Evolutionary conservation across 1,140 invertebrate species (phyloP), one percentile per base, ranked within the genome.

Genomic region (Drosophila truncata): DNA sequence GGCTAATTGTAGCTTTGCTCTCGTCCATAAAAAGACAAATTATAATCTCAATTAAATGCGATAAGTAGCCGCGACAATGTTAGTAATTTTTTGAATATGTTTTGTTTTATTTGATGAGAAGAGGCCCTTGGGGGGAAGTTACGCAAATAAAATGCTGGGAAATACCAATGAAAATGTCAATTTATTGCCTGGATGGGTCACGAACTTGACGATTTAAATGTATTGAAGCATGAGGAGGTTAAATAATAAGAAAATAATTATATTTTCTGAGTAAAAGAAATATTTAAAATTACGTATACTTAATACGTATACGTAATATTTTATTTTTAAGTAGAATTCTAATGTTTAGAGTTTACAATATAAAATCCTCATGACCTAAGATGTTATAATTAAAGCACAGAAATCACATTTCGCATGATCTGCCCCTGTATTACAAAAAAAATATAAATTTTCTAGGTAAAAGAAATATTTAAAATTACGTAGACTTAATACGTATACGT

Each of bases 1-100:
- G 37, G 59, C 69, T 77, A 85, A 77, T 80, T 80, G 62, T 25
- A 37, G 61, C 54, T 46, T 47, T 31, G 67, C 42, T 39, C 65
- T 9, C 61, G 8, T 62, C 62, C 46, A 50, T 27, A 70, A 67
- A 67, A 44, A 64, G 54, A 78, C 72, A 61, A 84, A 72, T 80
- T 81, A 64, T 78, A 84, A 73, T 67, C 61, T 57, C 62, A 84
- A 85, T 85, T 77, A 59, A 80, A 66, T 72, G 64, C 71, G 61
- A 50, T 84, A 84, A 80, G 61, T 76, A 69, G 50, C 42, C 58
- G 54, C 29, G 77, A 63, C 76, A 79, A 82, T 83, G 75, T 31
- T 42, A 42, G 27, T 52, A 46, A 67, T 67, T 46, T 65, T 44
- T 47, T 2, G n/a, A 47, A n/a, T 27, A 47, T 47, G 23, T 5